A percentile compares a stretch with the other conserved stretches of the same genome.
phyloP scores from a whole-genome alignment of 2,888 invertebrate genomes.

The Mantis religiosa region DNA sequence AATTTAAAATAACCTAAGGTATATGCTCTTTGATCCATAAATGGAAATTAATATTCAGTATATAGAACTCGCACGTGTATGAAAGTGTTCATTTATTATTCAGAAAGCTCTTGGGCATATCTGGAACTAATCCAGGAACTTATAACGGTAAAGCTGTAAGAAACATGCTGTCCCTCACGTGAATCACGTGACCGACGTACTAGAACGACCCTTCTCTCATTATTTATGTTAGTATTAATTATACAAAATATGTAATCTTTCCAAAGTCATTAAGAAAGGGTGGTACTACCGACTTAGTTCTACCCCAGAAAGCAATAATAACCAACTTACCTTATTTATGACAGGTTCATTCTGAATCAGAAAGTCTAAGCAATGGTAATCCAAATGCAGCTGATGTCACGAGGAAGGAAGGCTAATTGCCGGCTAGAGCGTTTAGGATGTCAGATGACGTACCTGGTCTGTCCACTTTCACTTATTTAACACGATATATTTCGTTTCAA shows the following conservation, averaged over 20 bases:
- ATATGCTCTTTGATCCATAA: too few species aligned
- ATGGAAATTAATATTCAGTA: too few species aligned
- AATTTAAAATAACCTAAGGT: too few species aligned
- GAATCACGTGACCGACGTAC: neutral
- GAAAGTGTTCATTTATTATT: too few species aligned
- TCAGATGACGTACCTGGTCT: neutral
- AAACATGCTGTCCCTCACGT: neutral
- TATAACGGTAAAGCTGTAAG: too few species aligned
- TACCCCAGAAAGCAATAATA: neutral
- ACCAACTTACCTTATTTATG: neutral
- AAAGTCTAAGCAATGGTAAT: neutral
- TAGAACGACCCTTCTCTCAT: neutral
- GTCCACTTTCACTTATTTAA: constrained; percentile 14
- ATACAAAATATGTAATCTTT: neutral
- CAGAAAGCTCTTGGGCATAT: too few species aligned
- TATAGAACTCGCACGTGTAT: too few species aligned
- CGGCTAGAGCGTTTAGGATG: neutral
- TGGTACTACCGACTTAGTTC: neutral
- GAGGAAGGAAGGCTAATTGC: neutral
- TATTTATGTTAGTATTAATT: neutral
- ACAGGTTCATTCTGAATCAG: neutral
- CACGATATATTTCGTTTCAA: neutral
- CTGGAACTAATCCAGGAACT: too few species aligned
- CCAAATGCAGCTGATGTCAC: neutral
- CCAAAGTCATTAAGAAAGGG: neutral